Conservation (phyloP, 1,140 invertebrate genomes). For the Neotoxoptera formosana region DNA sequence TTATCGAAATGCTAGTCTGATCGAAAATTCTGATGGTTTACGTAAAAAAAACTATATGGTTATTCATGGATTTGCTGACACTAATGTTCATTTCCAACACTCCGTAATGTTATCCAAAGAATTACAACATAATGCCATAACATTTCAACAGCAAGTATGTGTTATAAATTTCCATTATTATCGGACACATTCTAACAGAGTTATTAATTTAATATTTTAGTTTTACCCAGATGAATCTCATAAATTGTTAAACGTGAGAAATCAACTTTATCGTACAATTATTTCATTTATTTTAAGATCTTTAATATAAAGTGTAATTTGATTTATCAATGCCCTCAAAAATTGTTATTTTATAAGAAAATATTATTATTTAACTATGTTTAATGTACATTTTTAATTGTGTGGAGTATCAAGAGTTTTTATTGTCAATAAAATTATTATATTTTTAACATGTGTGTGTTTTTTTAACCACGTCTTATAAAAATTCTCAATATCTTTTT, state of each 20-base stretch:
- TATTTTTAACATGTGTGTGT: neutral
- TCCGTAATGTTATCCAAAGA: constrained; percentile 84
- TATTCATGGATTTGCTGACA: constrained; percentile 90
- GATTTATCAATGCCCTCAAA: neutral
- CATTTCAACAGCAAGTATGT: constrained; percentile 85
- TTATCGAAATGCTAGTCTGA: constrained; percentile 77
- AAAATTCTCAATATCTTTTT: no score
- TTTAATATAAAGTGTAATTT: neutral
- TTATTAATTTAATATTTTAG: constrained; percentile 13
- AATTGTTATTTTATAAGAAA: neutral
- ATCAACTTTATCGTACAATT: constrained; percentile 16
- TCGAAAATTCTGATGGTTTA: constrained; percentile 77
- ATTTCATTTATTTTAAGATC: constrained; percentile 8
- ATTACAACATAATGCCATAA: constrained; percentile 80
- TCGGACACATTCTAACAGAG: neutral
- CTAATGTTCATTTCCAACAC: constrained; percentile 96
- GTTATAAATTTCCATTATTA: neutral
- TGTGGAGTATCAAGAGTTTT: neutral
- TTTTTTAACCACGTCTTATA: no score
- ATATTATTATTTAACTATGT: neutral
- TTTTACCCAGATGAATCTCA: constrained; percentile 34
- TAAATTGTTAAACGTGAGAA: neutral
- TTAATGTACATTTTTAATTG: neutral
- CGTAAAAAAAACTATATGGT: constrained; percentile 81
- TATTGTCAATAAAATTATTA: neutral